A percentile compares a stretch with the other conserved stretches of the same genome.
Conservation (phyloP, 1,140 invertebrate species). For the Harlomillsia oculata region DNA sequence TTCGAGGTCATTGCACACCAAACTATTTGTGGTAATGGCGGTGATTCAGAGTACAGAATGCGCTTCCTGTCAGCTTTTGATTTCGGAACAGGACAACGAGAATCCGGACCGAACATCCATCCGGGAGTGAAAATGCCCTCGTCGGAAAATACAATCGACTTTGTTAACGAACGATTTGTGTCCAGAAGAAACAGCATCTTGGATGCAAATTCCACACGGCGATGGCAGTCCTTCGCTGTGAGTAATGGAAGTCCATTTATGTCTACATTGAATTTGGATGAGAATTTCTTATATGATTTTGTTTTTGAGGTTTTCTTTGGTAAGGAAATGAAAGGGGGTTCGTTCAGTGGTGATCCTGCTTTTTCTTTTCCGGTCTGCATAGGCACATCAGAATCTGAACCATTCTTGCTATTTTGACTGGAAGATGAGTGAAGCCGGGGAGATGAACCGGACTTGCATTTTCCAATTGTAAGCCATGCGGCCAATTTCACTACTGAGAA, state of each 20-base stretch:
- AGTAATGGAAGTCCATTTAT: slow-evolving; percentile 14
- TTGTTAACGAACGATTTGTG: slow-evolving; percentile 11
- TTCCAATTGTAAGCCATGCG: too few species aligned
- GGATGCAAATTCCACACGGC: slow-evolving; percentile 13
- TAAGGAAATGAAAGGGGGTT: too few species aligned
- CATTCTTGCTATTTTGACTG: too few species aligned
- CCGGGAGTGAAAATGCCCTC: slow-evolving; percentile 28
- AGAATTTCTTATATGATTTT: not conserved
- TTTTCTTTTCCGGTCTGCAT: too few species aligned
- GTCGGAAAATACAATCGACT: slow-evolving; percentile 28
- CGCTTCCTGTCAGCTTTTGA: not conserved
- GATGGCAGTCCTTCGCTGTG: slow-evolving; percentile 8
- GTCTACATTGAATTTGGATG: slow-evolving; percentile 36
- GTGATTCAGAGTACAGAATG: slow-evolving; percentile 22
- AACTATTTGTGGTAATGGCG: slow-evolving; percentile 23
- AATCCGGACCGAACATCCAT: not conserved
- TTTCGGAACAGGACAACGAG: not conserved
- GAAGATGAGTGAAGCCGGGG: too few species aligned
- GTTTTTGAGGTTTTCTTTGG: not conserved
- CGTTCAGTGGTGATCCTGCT: too few species aligned
- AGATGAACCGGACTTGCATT: too few species aligned
- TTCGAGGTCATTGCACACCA: slow-evolving; percentile 30
- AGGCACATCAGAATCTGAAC: too few species aligned
- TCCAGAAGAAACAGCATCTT: slow-evolving; percentile 19
- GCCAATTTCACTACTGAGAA: too few species aligned